Percentiles rank a stretch among this genome's conserved stretches.
phyloP scores from a whole-genome alignment of 2,113 vertebrate genomes.

The Pungitius pungitius region DNA sequence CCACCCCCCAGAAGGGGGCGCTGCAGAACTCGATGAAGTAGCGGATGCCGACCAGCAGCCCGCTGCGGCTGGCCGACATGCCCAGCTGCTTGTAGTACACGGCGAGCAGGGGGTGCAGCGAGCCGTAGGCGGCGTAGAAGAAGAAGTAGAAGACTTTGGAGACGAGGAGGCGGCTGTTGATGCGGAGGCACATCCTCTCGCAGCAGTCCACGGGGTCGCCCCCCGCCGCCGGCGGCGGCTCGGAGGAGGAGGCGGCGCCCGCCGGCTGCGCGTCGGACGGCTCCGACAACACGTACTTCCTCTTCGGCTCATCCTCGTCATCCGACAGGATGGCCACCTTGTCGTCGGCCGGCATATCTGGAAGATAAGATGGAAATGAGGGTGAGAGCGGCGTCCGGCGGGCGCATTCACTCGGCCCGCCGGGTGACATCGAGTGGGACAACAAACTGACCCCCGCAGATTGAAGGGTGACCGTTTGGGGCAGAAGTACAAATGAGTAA shows the following conservation, averaged over 20 bases:
- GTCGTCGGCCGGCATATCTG: slow-evolving; percentile 91
- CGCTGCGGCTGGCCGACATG: slow-evolving; percentile 92
- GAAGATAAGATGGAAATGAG: slow-evolving; percentile 49
- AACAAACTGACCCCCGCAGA: background rate
- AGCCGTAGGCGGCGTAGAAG: slow-evolving; percentile 97
- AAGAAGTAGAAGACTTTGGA: slow-evolving; percentile 99
- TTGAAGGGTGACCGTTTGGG: background rate
- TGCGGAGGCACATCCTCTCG: slow-evolving; percentile 87
- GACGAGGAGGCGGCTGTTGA: slow-evolving; percentile 91
- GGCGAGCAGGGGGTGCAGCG: slow-evolving; percentile 92
- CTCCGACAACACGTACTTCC: slow-evolving; percentile 89
- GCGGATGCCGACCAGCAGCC: slow-evolving; percentile 93
- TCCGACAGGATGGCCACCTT: slow-evolving; percentile 95
- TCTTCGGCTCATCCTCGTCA: slow-evolving; percentile 95
- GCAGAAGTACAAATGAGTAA: background rate
- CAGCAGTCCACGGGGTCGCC: slow-evolving; percentile 87
- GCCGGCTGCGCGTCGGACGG: slow-evolving; percentile 84
- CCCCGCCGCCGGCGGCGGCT: slow-evolving; percentile 46
- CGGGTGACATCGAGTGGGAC: background rate
- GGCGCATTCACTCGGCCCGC: background rate
- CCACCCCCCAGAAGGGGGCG: slow-evolving; percentile 96
- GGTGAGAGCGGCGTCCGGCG: background rate
- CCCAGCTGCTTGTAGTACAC: slow-evolving; percentile 98
- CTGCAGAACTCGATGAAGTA: slow-evolving; percentile 99
- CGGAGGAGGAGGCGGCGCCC: slow-evolving; percentile 23